phyloP scores from a whole-genome alignment of 1,140 invertebrate genomes.

The Cyclargus thomasi region DNA sequence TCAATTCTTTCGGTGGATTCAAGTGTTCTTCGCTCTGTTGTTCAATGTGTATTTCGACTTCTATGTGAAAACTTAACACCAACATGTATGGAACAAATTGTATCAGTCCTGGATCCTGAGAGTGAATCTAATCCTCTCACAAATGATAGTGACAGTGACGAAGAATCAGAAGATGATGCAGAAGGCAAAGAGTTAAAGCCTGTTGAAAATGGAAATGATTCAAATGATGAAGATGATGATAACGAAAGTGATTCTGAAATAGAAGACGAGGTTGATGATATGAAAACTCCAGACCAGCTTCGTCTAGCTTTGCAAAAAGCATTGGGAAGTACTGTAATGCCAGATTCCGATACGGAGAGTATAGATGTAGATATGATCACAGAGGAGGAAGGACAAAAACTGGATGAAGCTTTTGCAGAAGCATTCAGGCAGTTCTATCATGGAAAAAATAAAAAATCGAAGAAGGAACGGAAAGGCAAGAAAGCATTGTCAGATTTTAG shows the following conservation, averaged over 20 bases:
- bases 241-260: constrained; percentile 43
- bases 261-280: constrained; percentile 76
- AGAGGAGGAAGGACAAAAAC: constrained; percentile 83
- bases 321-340: constrained; percentile 75
- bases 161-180: constrained; percentile 36
- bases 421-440: constrained; percentile 82
- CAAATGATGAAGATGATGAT: constrained; percentile 47
- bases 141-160: constrained; percentile 56
- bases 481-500: constrained; percentile 82
- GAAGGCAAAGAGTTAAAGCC: constrained; percentile 22
- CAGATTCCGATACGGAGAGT: constrained; percentile 80
- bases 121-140: constrained; percentile 78
- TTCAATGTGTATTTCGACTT: constrained; percentile 83
- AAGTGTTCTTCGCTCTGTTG: constrained; percentile 80
- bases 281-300: constrained; percentile 80
- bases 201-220: constrained; percentile 27
- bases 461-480: constrained; percentile 80
- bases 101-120: constrained; percentile 82
- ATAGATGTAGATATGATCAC: constrained; percentile 85
- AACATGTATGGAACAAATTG: constrained; percentile 81
- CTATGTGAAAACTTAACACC: constrained; percentile 82
- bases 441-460: constrained; percentile 75
- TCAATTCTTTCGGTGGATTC: constrained; percentile 83
- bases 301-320: constrained; percentile 80
- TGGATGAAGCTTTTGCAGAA: constrained; percentile 81